Base-by-base conservation (phyloP, 2,888 invertebrate genomes). In the Eupithecia exiguata region DNA sequence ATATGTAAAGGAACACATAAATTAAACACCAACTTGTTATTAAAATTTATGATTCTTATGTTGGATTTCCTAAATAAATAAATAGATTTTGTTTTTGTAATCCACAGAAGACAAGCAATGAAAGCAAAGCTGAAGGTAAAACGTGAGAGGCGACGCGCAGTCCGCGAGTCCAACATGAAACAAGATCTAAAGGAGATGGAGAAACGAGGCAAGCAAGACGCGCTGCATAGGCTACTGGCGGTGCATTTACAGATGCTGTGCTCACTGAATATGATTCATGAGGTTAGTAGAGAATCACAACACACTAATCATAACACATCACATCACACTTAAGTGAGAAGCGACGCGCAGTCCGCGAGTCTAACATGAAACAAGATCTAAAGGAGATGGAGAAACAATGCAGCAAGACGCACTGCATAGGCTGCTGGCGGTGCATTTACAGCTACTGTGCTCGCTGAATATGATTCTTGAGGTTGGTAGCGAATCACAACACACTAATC, bases 211-310 rank as follows among this genome's bases (percentile, higher is more conserved):
- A 94, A 91, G 81, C 95, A 95, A 82, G 95, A 95, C 74, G 90
- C 95, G 10, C 86, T 97, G 38, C 92, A 95, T 68, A 91, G 95
- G 74, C 95, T 96, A 79, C 90, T 97, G 12, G 90, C 93, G 0
- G 94, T 96, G 0, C 97, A 97, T 84, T 85, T 97, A 12, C 96
- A 96, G 85, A 94, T 97, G 61, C 96, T 97, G 80, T 94, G 96
- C 70, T 94, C 95, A 2, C 94, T 96, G 69, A 95, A 96, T 38
- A 92, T 92, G 92, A 83, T 91, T 35, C 83, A 89, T 38, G 93
- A 94, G 90, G 95, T 94, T 73, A 49, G 43, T 63, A 7, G 21
- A 46, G 16, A 30, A 25, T 25, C 5, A 61, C 12, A 61, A 12
- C 6, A 58, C 12, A 58, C 6, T 25, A 25, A 16, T 5, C 43